Conservation (phyloP, 1,140 invertebrate species). For the Pristionchus pacificus region DNA sequence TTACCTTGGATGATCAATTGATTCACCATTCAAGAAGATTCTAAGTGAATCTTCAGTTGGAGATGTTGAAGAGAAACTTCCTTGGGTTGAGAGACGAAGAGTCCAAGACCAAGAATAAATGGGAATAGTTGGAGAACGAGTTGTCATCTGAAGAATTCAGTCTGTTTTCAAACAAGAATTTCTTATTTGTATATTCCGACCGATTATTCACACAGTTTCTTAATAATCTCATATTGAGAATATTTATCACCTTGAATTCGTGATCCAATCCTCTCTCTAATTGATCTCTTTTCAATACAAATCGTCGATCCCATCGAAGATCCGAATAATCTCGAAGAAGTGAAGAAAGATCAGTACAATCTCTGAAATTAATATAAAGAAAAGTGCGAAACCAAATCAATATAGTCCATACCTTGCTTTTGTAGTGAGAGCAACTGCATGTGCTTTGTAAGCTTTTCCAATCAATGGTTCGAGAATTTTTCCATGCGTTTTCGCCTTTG, state of each 20-base stretch:
- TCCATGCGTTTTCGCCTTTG: constrained; percentile 61
- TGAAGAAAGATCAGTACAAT: constrained; percentile 58
- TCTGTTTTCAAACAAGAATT: constrained; percentile 17
- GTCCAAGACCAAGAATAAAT: constrained; percentile 61
- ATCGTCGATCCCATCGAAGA: constrained; percentile 60
- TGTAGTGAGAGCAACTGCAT: background rate
- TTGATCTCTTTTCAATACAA: constrained; percentile 37
- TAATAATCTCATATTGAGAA: background rate
- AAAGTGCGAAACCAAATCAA: background rate
- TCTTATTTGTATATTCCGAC: background rate
- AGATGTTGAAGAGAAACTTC: constrained; percentile 7
- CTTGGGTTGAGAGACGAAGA: constrained; percentile 57
- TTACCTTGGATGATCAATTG: background rate
- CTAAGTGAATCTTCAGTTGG: background rate
- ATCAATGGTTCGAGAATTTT: constrained; percentile 6
- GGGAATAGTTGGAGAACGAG: constrained; percentile 58
- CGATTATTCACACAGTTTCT: constrained; percentile 4
- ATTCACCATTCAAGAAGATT: background rate
- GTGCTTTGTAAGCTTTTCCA: background rate
- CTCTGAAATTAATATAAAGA: constrained; percentile 42
- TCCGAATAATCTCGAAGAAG: constrained; percentile 60
- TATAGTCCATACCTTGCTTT: background rate
- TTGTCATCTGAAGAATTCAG: constrained; percentile 58
- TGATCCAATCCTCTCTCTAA: constrained; percentile 15
- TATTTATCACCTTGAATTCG: constrained; percentile 5